Evolutionary conservation across 2,113 vertebrate species (phyloP), one percentile per base, ranked within the genome.

Genomic region (Cynoglossus semilaevis): DNA sequence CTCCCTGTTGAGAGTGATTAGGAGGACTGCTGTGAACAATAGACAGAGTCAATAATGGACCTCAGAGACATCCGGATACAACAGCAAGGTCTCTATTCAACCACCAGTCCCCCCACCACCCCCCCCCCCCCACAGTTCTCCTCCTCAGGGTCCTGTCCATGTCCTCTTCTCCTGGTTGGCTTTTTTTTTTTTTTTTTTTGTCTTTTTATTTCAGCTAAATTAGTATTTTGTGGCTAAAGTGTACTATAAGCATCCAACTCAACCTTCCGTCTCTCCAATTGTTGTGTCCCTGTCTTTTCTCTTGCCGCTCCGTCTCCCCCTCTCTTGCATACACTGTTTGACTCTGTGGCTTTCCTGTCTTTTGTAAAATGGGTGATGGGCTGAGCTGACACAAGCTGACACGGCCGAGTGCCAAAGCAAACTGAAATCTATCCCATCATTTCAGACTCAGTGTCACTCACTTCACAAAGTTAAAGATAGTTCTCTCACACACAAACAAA

Each of bases 31-130:
- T 82, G 85, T 74, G 81, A 82, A 89, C 85, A 89, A 88, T 82
- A 82, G 87, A 83, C 78, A 76, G 84, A 86, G 85, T 88, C 87
- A 88, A 89, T 87, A 85, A 85, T 84, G 59, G 80, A 86, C 77
- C 78, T 77, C 48, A 41, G 82, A 88, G 81, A 86, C 76, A 80
- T 77, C 82, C 74, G 58, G 77, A 79, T 72, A 84, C 87, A 69
- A 77, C 74, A 73, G 57, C 63, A 74, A 80, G 76, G 74, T 83
- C 72, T 78, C 80, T 61, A 65, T 60, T 51, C 51, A 37, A 4
- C 46, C 67, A 37, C 58, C 38, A 12, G 17, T 8, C 15, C 45
- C 40, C 6, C 13, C n/a, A 35, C 41, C 9, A 9, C 43, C 35
- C 8, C 14, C 48, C 15, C 3, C 37, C 29, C 38, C 44, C 18